Conservation (phyloP, 2,888 invertebrate genomes). For the Meiosimyza platycephala region DNA sequence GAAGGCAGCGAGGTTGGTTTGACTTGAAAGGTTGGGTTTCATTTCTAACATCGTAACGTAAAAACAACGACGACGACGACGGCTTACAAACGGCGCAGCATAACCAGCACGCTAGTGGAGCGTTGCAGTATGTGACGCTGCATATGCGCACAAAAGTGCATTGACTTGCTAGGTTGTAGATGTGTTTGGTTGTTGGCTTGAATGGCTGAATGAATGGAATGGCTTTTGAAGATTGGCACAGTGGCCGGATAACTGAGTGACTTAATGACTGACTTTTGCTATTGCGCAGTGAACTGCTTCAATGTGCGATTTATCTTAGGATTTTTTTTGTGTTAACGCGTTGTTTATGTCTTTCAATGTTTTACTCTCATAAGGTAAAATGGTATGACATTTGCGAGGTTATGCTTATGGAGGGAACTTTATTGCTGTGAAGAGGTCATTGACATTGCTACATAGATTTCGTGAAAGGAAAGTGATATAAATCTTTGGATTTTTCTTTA, state of each 20-base stretch:
- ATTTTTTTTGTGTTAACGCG: background rate
- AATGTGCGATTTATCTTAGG: slow-evolving; percentile 19
- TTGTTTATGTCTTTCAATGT: background rate
- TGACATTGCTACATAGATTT: too few relatives aligned
- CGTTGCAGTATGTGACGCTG: slow-evolving; percentile 4
- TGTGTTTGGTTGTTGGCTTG: background rate
- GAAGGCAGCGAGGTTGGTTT: slow-evolving; percentile 11
- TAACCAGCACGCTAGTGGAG: background rate
- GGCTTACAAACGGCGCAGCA: background rate
- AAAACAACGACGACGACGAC: background rate
- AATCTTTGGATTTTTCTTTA: too few relatives aligned
- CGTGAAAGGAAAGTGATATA: too few relatives aligned
- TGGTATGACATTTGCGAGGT: too few relatives aligned
- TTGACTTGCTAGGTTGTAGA: slow-evolving; percentile 39
- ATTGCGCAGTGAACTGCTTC: slow-evolving; percentile 9
- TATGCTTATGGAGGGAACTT: too few relatives aligned
- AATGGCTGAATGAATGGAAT: background rate
- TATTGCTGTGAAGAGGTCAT: too few relatives aligned
- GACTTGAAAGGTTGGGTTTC: background rate
- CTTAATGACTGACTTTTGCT: slow-evolving; percentile 62
- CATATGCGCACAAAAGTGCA: slow-evolving; percentile 38
- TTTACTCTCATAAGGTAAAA: too few relatives aligned
- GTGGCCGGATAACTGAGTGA: slow-evolving; percentile 63
- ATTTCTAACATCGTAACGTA: slow-evolving; percentile 13
- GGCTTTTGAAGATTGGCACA: slow-evolving; percentile 52